Evolutionary conservation across 2,888 invertebrate genomes (phyloP).

Genomic region (Sminthurides aquaticus): DNA sequence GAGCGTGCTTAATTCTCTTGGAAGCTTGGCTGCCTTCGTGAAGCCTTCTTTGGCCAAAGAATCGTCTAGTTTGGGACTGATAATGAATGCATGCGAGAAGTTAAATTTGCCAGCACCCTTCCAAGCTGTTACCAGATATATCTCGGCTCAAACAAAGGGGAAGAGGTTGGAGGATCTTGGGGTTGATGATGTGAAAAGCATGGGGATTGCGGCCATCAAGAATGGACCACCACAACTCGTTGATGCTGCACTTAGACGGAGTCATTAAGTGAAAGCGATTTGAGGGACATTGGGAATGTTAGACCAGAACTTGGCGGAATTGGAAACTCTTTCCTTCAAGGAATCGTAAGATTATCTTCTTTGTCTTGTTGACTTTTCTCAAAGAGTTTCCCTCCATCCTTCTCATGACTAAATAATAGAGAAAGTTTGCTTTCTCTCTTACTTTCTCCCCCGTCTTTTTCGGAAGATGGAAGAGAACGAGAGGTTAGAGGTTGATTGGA

Average conservation of each 20-base stretch:
- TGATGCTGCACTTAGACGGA: conserved; percentile 24
- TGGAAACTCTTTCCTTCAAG: conserved; percentile 31
- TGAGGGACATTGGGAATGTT: conserved; percentile 27
- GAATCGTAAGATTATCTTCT: conserved; percentile 27
- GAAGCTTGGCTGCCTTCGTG: conserved; percentile 36
- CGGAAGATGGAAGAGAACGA: too few species aligned
- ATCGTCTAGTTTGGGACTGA: conserved; percentile 17
- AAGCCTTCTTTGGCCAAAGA: conserved; percentile 28
- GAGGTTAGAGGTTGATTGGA: too few species aligned
- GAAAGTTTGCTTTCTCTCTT: not conserved
- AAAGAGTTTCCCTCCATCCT: not conserved
- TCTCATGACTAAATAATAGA: not conserved
- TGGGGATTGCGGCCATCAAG: conserved; percentile 30
- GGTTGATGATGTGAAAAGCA: conserved; percentile 27
- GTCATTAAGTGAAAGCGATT: conserved; percentile 23
- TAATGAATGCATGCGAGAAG: conserved; percentile 32
- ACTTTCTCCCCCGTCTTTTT: too few species aligned
- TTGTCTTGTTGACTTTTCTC: not conserved
- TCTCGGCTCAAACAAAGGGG: conserved; percentile 21
- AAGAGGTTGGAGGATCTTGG: conserved; percentile 20
- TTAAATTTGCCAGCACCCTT: conserved; percentile 38
- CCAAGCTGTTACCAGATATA: conserved; percentile 21
- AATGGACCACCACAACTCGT: conserved; percentile 36
- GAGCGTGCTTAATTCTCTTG: conserved; percentile 10
- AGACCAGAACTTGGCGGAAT: conserved; percentile 20